A percentile compares a stretch with the other conserved stretches of the same genome.
Evolutionary conservation across 1,140 invertebrate species (phyloP).

Genomic region (Drosophila novamexicana): DNA sequence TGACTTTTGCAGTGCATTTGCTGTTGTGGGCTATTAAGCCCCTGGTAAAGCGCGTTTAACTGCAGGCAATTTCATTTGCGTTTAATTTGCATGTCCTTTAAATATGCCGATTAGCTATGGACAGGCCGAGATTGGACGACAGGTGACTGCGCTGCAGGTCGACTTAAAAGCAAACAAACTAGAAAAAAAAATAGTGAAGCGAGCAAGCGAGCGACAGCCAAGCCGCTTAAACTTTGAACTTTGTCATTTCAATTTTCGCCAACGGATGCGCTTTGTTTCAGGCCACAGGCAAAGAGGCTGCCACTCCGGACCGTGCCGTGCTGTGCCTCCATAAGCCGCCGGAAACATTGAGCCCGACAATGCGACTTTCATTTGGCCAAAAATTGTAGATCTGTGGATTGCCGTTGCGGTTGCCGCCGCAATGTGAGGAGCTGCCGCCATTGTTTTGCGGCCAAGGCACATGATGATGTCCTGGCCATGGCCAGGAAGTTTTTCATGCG

Average conservation of each 20-base stretch:
- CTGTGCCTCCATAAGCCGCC: slow-evolving; percentile 34
- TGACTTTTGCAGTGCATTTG: slow-evolving; percentile 43
- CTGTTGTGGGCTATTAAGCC: slow-evolving; percentile 30
- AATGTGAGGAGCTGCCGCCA: slow-evolving; percentile 69
- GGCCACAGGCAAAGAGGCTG: slow-evolving; percentile 18
- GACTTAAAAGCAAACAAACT: slow-evolving; percentile 35
- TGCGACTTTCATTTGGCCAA: slow-evolving; percentile 78
- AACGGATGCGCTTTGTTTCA: slow-evolving; percentile 84
- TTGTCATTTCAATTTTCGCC: slow-evolving; percentile 84
- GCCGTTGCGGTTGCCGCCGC: slow-evolving; percentile 10
- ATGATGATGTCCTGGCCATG: slow-evolving; percentile 49
- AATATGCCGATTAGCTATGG: slow-evolving; percentile 59
- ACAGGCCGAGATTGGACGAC: slow-evolving; percentile 28
- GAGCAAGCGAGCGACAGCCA: slow-evolving; percentile 79
- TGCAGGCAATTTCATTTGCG: slow-evolving; percentile 81
- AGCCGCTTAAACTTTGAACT: slow-evolving; percentile 84
- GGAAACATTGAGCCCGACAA: slow-evolving; percentile 81
- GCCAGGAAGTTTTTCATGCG: slow-evolving; percentile 81
- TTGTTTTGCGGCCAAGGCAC: slow-evolving; percentile 69
- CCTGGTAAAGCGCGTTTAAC: slow-evolving; percentile 71
- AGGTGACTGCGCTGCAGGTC: slow-evolving; percentile 41
- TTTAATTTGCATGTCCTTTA: slow-evolving; percentile 65
- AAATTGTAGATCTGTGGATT: slow-evolving; percentile 22
- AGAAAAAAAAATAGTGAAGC: not conserved
- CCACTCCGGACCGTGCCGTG: slow-evolving; percentile 3